phyloP scores from a whole-genome alignment of 2,113 vertebrate genomes.

The Lepidothrix coronata region DNA sequence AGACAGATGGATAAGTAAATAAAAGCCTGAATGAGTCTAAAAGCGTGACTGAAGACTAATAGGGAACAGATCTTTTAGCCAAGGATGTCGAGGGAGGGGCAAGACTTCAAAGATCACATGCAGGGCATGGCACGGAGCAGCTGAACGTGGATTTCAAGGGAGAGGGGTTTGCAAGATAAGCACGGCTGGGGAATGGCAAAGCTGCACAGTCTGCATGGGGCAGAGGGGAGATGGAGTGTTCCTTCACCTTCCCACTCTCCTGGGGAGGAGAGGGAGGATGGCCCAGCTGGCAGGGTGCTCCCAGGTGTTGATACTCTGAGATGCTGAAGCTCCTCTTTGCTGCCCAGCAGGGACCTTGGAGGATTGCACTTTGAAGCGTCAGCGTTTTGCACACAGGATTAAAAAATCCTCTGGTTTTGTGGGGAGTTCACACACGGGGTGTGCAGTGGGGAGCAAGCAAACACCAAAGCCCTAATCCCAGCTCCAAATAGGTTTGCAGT shows the following conservation, averaged over 20 bases:
- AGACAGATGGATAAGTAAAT: slow-evolving; percentile 62
- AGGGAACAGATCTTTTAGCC: neutral
- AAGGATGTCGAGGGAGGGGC: neutral
- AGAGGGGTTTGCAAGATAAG: neutral
- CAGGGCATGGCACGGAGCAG: neutral
- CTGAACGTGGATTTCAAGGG: neutral
- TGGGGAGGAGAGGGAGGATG: neutral
- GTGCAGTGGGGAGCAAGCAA: fast-evolving
- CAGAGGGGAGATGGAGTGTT: neutral
- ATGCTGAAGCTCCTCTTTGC: neutral
- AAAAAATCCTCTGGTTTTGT: neutral
- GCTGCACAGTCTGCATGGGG: neutral
- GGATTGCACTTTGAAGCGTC: neutral
- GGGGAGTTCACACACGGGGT: fast-evolving
- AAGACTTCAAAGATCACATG: neutral
- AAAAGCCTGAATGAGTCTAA: slow-evolving; percentile 49
- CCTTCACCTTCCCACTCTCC: neutral
- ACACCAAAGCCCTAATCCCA: neutral
- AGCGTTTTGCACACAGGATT: neutral
- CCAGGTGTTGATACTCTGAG: neutral
- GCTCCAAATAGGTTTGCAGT: neutral
- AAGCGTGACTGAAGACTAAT: slow-evolving; percentile 23
- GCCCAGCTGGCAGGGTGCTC: neutral
- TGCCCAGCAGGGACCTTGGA: neutral
- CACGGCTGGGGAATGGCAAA: neutral